phyloP scores from a whole-genome alignment of 2,888 invertebrate genomes.

The Epinotia nisella region DNA sequence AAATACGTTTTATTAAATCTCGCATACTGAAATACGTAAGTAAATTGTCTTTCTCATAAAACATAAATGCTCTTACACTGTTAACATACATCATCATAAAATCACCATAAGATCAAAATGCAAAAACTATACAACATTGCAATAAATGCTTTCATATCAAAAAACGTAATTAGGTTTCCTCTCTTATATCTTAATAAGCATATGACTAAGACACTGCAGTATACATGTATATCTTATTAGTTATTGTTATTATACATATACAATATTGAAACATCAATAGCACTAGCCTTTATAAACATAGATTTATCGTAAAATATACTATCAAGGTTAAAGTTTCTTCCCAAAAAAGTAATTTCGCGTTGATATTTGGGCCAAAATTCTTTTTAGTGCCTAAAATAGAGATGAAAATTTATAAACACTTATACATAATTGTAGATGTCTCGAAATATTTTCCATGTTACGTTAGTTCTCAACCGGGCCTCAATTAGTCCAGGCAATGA shows the following conservation, averaged over 20 bases:
- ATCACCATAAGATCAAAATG: slow-evolving; percentile 20
- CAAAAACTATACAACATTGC: not conserved
- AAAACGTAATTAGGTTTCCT: slow-evolving; percentile 4
- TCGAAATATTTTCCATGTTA: no score
- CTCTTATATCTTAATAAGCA: not conserved
- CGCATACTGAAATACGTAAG: not conserved
- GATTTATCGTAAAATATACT: no score
- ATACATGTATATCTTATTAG: not conserved
- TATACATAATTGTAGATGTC: no score
- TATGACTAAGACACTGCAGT: not conserved
- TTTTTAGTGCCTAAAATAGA: no score
- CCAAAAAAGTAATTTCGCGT: no score
- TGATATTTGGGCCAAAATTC: no score
- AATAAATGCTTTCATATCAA: slow-evolving; percentile 10
- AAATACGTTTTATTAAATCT: slow-evolving; percentile 18
- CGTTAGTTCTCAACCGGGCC: no score
- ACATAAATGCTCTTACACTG: slow-evolving; percentile 10
- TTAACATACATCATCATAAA: slow-evolving; percentile 20
- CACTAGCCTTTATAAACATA: no score
- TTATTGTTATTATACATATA: not conserved
- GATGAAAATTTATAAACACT: no score
- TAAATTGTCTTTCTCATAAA: slow-evolving; percentile 25
- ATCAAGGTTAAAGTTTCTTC: no score
- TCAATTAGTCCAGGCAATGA: no score
- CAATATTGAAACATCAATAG: no score